Percentiles rank a stretch among this genome's conserved stretches.
phyloP scores from a whole-genome alignment of 92 coral and sea anemone genomes.

The Virgularia gustaviana region DNA sequence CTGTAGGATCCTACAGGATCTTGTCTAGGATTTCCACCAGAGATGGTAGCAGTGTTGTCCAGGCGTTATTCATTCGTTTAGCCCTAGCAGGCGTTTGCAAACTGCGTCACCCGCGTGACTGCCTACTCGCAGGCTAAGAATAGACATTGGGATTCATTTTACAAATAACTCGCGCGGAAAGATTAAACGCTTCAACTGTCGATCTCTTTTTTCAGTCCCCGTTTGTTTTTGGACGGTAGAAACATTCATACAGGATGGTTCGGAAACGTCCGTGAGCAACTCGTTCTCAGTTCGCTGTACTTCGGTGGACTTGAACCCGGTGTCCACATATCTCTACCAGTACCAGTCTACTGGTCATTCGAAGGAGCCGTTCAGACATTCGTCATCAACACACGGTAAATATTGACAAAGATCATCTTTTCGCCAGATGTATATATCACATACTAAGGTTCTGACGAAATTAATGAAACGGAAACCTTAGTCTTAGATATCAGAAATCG shows the following conservation, averaged over 20 bases:
- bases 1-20: no score
- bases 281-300: slow-evolving; percentile 45
- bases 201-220: slow-evolving; percentile 46
- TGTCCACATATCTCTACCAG: slow-evolving; percentile 12
- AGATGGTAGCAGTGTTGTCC: no score
- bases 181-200: background rate
- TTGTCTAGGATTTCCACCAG: no score
- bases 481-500: background rate
- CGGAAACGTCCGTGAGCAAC: slow-evolving; percentile 22
- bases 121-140: background rate
- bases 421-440: no score
- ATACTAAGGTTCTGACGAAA: no score
- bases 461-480: no score
- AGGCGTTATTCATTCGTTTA: no score
- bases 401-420: background rate
- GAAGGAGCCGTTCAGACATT: slow-evolving; percentile 67
- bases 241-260: slow-evolving; percentile 48
- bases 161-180: no score
- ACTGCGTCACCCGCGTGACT: background rate
- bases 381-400: slow-evolving; percentile 52
- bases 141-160: background rate
- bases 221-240: slow-evolving; percentile 49
- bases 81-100: no score
- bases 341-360: slow-evolving; percentile 66
- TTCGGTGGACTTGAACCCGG: slow-evolving; percentile 68